Percentiles rank a stretch among this genome's conserved stretches.
phyloP scores from a whole-genome alignment of 2,888 invertebrate species.

The Hirtodrosophila cameraria region DNA sequence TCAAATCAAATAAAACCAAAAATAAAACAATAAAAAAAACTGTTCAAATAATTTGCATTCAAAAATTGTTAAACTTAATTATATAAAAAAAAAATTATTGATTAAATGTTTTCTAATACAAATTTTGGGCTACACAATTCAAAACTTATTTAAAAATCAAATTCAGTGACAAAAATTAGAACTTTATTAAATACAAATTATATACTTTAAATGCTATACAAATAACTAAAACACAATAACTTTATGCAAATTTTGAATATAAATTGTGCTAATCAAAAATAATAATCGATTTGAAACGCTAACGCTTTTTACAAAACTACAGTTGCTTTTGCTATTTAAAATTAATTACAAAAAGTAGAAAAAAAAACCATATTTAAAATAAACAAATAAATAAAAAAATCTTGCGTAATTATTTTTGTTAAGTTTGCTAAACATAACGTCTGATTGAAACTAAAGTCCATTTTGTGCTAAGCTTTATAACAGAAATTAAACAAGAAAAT shows the following conservation, averaged over 20 bases:
- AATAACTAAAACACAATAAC: no score
- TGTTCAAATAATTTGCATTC: constrained; percentile 5
- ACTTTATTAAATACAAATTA: constrained; percentile 3
- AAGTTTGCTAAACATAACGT: constrained; percentile 40
- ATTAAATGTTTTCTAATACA: background rate
- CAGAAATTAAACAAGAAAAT: constrained; percentile 2
- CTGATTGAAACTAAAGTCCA: constrained; percentile 42
- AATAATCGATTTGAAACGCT: background rate
- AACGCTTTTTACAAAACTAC: constrained; percentile 48
- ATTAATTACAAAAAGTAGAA: constrained; percentile 12
- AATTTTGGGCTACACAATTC: background rate
- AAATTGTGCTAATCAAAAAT: no score
- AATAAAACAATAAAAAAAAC: background rate
- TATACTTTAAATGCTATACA: background rate
- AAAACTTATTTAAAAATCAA: background rate
- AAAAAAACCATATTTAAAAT: constrained; percentile 15
- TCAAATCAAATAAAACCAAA: background rate
- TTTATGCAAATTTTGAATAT: no score
- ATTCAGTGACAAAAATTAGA: background rate
- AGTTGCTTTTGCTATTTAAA: constrained; percentile 50
- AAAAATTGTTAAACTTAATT: background rate
- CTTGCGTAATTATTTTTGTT: constrained; percentile 17
- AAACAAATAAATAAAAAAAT: constrained; percentile 1
- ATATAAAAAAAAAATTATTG: background rate
- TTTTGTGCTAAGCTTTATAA: constrained; percentile 54